Percentiles rank a stretch among this genome's conserved stretches.
These are phyloP conservation scores for Gymnocheta viridis DNA, from an alignment of 2,888 invertebrate genomes.

Conservation along the genomic window DNA sequence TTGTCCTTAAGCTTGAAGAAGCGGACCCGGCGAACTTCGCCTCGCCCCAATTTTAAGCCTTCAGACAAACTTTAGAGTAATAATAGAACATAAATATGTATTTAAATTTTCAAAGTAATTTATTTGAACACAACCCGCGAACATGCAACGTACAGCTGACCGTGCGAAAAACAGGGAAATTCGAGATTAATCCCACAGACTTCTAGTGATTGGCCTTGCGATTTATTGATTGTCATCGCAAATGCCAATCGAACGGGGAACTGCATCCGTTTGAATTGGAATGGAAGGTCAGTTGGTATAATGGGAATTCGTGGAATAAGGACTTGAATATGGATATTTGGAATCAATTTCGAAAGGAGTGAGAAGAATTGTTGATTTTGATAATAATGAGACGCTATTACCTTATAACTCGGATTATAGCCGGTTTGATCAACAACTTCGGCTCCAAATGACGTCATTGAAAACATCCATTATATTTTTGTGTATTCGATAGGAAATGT, in stretches of 20 bases:
- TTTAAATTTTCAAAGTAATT: background rate
- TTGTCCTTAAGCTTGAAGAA: no score
- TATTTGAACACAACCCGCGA: background rate
- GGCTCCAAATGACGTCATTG: background rate
- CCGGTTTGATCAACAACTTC: slow-evolving; percentile 23
- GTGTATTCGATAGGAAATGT: background rate
- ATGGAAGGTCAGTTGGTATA: background rate
- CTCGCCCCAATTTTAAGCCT: slow-evolving; percentile 3
- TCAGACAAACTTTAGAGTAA: background rate
- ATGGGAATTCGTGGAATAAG: slow-evolving; percentile 2
- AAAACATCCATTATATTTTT: background rate
- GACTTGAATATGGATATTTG: slow-evolving; percentile 58
- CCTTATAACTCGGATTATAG: slow-evolving; percentile 29
- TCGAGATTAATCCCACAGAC: slow-evolving; percentile 2
- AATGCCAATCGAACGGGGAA: no score
- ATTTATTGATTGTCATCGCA: background rate
- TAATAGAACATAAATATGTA: background rate
- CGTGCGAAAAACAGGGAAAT: slow-evolving; percentile 20
- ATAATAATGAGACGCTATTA: slow-evolving; percentile 17
- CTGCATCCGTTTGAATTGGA: background rate
- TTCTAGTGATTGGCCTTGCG: slow-evolving; percentile 1
- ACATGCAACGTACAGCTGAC: no score
- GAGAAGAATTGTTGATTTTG: slow-evolving; percentile 17
- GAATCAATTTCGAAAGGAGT: slow-evolving; percentile 27
- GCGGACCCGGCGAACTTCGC: background rate